Evolutionary conservation across 2,888 invertebrate genomes (phyloP).

Genomic region (Cephus rjabovi): DNA sequence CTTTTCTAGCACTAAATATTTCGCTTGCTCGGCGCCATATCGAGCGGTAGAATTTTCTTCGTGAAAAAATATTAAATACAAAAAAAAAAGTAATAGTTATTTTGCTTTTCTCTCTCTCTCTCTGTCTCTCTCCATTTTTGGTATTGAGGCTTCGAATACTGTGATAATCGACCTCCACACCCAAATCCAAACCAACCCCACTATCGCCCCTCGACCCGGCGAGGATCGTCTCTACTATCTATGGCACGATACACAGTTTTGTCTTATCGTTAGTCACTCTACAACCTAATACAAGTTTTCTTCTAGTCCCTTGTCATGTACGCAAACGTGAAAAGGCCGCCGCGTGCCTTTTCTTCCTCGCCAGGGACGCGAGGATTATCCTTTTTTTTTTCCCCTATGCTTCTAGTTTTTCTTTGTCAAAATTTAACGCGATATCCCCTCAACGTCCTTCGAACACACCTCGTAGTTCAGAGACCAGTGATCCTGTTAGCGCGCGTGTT

Average conservation of each 20-base stretch:
- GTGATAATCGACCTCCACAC: neutral
- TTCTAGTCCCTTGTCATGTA: neutral
- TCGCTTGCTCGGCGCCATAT: neutral
- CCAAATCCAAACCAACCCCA: neutral
- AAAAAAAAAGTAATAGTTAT: neutral
- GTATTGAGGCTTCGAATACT: neutral
- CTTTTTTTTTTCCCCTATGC: no score
- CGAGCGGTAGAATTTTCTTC: neutral
- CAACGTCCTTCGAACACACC: neutral
- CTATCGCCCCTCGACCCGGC: neutral
- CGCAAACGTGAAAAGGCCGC: neutral
- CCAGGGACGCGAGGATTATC: neutral
- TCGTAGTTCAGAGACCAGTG: neutral
- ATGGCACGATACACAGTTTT: neutral
- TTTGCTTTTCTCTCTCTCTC: neutral
- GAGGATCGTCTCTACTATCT: neutral
- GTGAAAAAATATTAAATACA: neutral
- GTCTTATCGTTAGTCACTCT: neutral
- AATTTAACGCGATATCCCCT: neutral
- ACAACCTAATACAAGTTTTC: neutral
- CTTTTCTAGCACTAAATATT: neutral
- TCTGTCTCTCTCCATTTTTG: neutral
- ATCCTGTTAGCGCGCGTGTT: slow-evolving; percentile 8
- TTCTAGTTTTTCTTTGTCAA: neutral
- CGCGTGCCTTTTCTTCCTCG: neutral